Conservation (phyloP, 2,797 vertebrate genomes). For the Chromis chromis region DNA sequence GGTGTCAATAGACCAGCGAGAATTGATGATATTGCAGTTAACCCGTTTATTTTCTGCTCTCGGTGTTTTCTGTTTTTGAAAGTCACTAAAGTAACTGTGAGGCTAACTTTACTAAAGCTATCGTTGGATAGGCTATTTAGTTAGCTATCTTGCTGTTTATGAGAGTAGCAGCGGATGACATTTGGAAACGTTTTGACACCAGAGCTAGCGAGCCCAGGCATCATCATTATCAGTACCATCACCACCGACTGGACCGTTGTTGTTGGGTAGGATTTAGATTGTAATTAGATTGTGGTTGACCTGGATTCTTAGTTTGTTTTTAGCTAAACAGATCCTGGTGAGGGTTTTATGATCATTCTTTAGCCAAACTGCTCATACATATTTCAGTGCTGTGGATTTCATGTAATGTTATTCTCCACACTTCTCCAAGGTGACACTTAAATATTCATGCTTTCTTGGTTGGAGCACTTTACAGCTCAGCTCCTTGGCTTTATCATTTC, state of each 20-base stretch:
- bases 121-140: neutral
- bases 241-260: constrained; percentile 1
- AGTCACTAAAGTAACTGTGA: neutral
- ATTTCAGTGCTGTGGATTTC: constrained; percentile 68
- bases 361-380: constrained; percentile 65
- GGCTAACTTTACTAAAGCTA: neutral
- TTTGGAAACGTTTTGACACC: constrained; percentile 25
- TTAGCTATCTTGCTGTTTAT: neutral
- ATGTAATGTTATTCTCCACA: constrained; percentile 52
- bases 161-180: neutral
- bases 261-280: neutral
- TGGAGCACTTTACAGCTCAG: constrained; percentile 15
- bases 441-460: constrained; percentile 72
- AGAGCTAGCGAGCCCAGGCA: constrained; percentile 19
- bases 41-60: neutral
- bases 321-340: neutral
- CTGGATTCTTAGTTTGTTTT: neutral
- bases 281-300: neutral
- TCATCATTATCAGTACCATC: neutral
- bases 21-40: constrained; percentile 18
- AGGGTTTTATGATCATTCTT: constrained; percentile 30
- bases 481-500: neutral
- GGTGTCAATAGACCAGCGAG: constrained; percentile 23
- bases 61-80: neutral
- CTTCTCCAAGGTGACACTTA: constrained; percentile 60